Base-by-base conservation (phyloP, 1,140 invertebrate genomes). In the Drosophila subobscura region DNA sequence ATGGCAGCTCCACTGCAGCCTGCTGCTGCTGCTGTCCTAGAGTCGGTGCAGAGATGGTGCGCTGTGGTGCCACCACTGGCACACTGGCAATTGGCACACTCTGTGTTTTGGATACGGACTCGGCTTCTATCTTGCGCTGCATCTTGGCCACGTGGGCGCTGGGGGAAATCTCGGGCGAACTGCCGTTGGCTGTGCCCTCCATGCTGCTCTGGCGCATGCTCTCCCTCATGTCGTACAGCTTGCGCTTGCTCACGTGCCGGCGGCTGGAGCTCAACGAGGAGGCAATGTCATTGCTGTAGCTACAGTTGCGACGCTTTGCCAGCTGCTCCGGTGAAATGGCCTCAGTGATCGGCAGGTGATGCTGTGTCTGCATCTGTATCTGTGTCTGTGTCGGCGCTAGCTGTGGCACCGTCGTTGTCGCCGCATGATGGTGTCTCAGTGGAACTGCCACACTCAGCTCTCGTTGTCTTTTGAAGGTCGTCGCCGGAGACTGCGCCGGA, bases 231-330 rank as follows among this genome's bases (percentile, higher is more conserved):
- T 81, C 86, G 7, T 77, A 57, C 2, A 90, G 40, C 54, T 89
- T 91, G 0, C 86, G 59, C 59, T 91, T 91, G 53, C 78, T 77
- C 33, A 42, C 70, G 8, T 76, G 75, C 14, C 79, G 47, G 2
- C 65, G 54, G 33, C 91, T 91, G 14, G 91, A 91, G 52, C 91
- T 91, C 1, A 91, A 46, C 2, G 91, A 91, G 42, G 90, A 91
- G 10, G 72, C 68, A 20, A 91, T 91, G 45, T 91, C 91, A 54
- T 91, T 91, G 55, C 76, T 91, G 25, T 84, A 89, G 50, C 59
- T 89, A 51, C 84, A 90, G n/a, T 81, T 71, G 0, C 86, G 77
- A 5, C 89, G 77, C 29, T 91, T 91, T 12, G 77, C 81, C 29
- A 54, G n/a, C 46, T 90, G 86, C 49, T 88, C 79, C 0, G 89